These are phyloP conservation scores for Halictus ligatus DNA, from an alignment of 2,888 invertebrate genomes.

Conservation along the genomic window DNA sequence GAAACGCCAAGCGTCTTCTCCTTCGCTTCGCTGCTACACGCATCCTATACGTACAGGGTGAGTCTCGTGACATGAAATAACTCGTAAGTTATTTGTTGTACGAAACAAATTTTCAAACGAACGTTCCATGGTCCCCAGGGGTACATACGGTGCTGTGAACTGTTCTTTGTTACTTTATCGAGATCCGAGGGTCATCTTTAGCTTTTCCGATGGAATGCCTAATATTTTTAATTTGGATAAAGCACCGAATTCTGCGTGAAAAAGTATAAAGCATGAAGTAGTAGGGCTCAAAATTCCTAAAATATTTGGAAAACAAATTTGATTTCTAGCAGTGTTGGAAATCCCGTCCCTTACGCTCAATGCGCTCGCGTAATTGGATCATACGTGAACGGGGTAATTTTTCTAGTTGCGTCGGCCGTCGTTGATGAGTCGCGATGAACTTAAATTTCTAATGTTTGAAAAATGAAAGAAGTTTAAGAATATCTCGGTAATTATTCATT, in stretches of 20 bases:
- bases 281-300: background rate
- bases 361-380: background rate
- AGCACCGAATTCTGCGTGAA: no score
- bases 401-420: background rate
- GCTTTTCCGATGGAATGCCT: no score
- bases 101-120: background rate
- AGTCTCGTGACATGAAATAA: background rate
- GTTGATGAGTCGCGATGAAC: no score
- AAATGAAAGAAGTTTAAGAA: background rate
- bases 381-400: background rate
- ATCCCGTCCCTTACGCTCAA: no score
- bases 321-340: no score
- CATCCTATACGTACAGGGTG: background rate
- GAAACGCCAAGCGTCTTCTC: conserved; percentile 31
- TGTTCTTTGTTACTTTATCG: no score
- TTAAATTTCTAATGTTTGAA: background rate
- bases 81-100: background rate
- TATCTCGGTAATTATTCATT: background rate
- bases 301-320: background rate
- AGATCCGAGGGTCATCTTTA: no score
- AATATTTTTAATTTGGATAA: no score
- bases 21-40: background rate
- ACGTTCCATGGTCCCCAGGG: no score
- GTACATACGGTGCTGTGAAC: no score
- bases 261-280: no score